These are phyloP conservation scores for Drosophila gaucha DNA, from an alignment of 2,888 invertebrate species.

Conservation along the genomic window DNA sequence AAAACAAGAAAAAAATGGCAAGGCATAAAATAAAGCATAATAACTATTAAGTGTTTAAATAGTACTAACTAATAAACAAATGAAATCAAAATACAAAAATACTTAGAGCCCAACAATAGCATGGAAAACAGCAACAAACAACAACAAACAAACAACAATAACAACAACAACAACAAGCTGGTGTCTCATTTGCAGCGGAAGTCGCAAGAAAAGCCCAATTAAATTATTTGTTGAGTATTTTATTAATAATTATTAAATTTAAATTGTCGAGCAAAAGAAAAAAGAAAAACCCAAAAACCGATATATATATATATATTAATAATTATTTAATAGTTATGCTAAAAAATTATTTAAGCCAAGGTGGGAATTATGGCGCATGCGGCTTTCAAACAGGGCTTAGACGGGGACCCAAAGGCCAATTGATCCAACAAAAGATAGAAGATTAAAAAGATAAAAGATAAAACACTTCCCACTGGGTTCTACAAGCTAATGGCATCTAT, in stretches of 20 bases:
- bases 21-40: constrained; percentile 46
- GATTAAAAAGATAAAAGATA: constrained; percentile 5
- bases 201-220: constrained; percentile 49
- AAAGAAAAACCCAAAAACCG: constrained; percentile 33
- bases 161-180: constrained; percentile 33
- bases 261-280: constrained; percentile 48
- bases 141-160: constrained; percentile 21
- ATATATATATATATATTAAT: constrained; percentile 52
- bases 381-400: constrained; percentile 24
- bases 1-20: not conserved
- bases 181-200: constrained; percentile 44
- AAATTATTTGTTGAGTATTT: constrained; percentile 84
- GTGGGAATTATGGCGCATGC: constrained; percentile 22
- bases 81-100: constrained; percentile 56
- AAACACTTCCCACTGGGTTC: constrained; percentile 37
- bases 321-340: constrained; percentile 75
- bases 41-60: constrained; percentile 75
- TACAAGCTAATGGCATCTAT: constrained; percentile 33
- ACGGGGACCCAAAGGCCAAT: constrained; percentile 34
- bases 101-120: constrained; percentile 37
- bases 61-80: constrained; percentile 63
- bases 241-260: constrained; percentile 70
- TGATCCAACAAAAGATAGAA: constrained; percentile 9
- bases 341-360: constrained; percentile 62
- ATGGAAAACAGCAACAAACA: constrained; percentile 4